Evolutionary conservation across 2,797 vertebrate species (phyloP), one percentile per base, ranked within the genome.

Genomic region (Euphonia xanthogaster): DNA sequence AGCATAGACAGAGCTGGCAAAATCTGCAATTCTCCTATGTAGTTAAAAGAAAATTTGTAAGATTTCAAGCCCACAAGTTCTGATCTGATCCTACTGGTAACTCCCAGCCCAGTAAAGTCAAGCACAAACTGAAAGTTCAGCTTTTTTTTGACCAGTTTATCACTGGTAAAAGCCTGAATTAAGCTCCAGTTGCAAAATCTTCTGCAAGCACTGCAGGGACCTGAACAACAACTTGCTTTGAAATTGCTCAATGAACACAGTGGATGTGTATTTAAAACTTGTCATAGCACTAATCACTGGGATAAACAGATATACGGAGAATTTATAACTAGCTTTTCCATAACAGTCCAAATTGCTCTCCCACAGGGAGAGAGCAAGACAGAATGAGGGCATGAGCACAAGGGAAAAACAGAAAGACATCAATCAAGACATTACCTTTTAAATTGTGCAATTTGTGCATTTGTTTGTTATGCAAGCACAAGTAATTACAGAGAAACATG

Each of bases 131-230:
- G 14, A 65, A 77, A 68, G 45, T 63, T 81, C 90, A 92, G 72
- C 73, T 72, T 73, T 71, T 79, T 83, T 85, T 20, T 48, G 33
- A 92, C 87, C 71, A 73, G 51, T 67, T 54, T 30, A 65, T 78
- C 73, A 54, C 68, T 35, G 48, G 61, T 66, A 92, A 88, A 91
- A 93, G 17, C 67, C 40, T 71, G 60, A 65, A 94, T 81, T 86
- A 93, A 94, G 91, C 58, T 91, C 45, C 35, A 50, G 67, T 95
- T 96, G 90, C 91, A 90, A 95, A 94, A 95, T 55, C 28, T 76
- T 74, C 73, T 65, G 58, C 73, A 82, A 68, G 27, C 71, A 61
- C 19, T 84, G 91, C 90, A 92, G 75, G 55, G 94, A 89, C 92
- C 72, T 89, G 82, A 93, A 88, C 55, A 92, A 76, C 89, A 84